Base-by-base conservation (phyloP, 2,888 invertebrate species). In the Ypsolopha sequella region DNA sequence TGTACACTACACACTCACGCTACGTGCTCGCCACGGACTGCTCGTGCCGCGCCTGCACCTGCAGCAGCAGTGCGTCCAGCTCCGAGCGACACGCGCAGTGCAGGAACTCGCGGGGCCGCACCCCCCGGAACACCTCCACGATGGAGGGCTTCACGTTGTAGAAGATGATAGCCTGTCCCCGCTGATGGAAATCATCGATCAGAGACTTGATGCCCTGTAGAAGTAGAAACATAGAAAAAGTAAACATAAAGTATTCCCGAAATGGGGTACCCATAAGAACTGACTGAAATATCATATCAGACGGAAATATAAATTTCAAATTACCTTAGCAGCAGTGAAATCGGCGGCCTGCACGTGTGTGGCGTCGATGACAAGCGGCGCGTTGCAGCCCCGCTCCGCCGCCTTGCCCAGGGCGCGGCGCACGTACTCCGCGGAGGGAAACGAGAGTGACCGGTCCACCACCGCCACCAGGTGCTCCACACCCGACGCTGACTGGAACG, bases 371-470 rank as follows among this genome's bases (percentile, higher is more conserved):
- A 95, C 92, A 54, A 95, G 92, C 44, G 92, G 91, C 45, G 90
- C 50, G 59, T 75, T 66, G 62, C 89, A 81, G 54, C 79, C 87
- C 7, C 62, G 55, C 57, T 60, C 68, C 54, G 80, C 75, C 89
- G 92, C 11, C 80, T 94, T 94, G 65, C 91, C 90, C 54, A 96
- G 90, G 56, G 93, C 89, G 66, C 88, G 86, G 60, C 89, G 87
- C 61, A 95, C 85, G 79, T 89, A 91, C 79, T 95, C 95, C 0
- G 94, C 93, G 4, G 94, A 92, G n/a, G 95, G 93, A 80, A 94
- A 95, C 52, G 91, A 87, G 50, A 95, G 84, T 63, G 91, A 90
- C 60, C 92, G 91, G 68, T 91, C 91, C 50, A 94, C 91, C 53
- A 88, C 88, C 44, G 93, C 90, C 59, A 92, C 68, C 61, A 90